Base-by-base conservation (phyloP, 2,113 vertebrate genomes). In the Erythrocercus mccallii region DNA sequence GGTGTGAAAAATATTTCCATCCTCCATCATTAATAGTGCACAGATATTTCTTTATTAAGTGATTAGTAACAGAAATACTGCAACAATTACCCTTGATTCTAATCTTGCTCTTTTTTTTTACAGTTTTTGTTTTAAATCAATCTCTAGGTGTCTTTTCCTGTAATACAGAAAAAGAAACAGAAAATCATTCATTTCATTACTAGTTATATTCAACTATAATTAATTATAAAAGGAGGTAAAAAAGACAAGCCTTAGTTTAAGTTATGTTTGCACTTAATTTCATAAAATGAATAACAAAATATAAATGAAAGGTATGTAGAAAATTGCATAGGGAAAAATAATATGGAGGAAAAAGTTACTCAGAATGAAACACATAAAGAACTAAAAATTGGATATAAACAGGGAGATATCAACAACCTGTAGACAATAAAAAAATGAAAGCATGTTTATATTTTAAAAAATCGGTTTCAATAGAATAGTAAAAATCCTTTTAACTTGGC, bases 361-460 rank as follows among this genome's bases (percentile, higher is more conserved):
- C 11, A 66, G 38, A 73, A 81, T 24, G 8, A 66, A 68, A 61
- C 35, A 1, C 12, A 54, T 10, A 33, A 53, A 50, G 1, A 74
- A 54, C 11, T 53, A 10, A 35, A 58, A 37, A 30, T 1, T 45
- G 1, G 3, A 56, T 78, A 44, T n/a, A 60, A 90, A 58, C 3
- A 44, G 23, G 15, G 38, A 54, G 10, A 44, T 72, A 74, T 44
- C 16, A 84, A n/a, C 9, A 89, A 37, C 31, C 15, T 35, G 5
- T 23, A 53, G 27, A 74, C 5, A 91, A 84, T 5, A 44, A 58
- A 80, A 90, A 70, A 58, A 35, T 10, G 60, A 56, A 82, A 62
- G 0, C 4, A 54, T 37, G 5, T 9, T 53, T 10, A 0, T 15
- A 33, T 79, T n/a, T n/a, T n/a, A 45, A 31, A 0, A 19, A 56